Evolutionary conservation across 2,113 vertebrate genomes (phyloP), one percentile per base, ranked within the genome.

Genomic region (Oncorhynchus clarkii): DNA sequence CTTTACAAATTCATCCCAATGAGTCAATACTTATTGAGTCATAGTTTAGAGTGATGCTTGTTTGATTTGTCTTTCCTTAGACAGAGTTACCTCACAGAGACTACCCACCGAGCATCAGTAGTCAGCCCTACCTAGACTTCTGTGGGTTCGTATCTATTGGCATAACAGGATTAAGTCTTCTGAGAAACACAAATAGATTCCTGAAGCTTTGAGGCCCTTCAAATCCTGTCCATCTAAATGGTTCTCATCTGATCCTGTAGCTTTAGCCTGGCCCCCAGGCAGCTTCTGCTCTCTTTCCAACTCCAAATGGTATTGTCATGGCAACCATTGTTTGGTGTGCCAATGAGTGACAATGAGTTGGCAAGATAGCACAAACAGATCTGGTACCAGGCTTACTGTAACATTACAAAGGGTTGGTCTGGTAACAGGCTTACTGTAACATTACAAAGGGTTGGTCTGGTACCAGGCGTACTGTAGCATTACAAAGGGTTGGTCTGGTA

Each of bases 111-210:
- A 68, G 29, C 5, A 16, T 16, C 7, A 68, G 29, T 14, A 18
- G 24, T 29, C 64, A 31, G 14, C 18, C 20, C 31, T 39, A 65
- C 11, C 57, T 39, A 65, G 22, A 73, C n/a, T 60, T 62, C 9
- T 14, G 27, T 39, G 26, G 39, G 62, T 71, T 73, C 71, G 48
- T 18, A 54, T 54, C 51, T 4, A 54, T 78, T 66, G 77, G 69
- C 64, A 69, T 72, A 88, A 88, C 83, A 80, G 88, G 89, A 91
- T 92, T 90, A 91, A 67, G 80, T 70, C 78, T 45, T 75, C 54
- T 72, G 77, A 79, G 81, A 79, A 80, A 78, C 86, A 85, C 82
- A 89, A 91, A 91, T 90, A 91, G 81, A 70, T 67, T 74, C 74
- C 64, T 51, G 26, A 54, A 39, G 80, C 73, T 31, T 64, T 64